Evolutionary conservation across 1,140 invertebrate species (phyloP).

Genomic region (Bradynema listronoti): DNA sequence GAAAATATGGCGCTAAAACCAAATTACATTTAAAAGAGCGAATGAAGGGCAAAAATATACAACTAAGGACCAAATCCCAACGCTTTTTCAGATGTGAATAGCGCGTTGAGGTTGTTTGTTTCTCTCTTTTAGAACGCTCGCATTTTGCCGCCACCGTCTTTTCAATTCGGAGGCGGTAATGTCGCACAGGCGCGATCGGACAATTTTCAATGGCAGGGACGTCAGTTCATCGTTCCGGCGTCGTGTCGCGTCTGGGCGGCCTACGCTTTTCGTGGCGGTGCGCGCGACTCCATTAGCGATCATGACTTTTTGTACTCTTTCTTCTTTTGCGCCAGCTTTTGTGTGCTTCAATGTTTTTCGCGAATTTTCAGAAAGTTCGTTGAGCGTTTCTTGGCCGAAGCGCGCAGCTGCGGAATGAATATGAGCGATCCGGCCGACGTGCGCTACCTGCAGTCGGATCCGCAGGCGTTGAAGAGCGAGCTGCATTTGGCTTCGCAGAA

Average conservation of each 20-base stretch:
- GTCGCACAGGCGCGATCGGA: background rate
- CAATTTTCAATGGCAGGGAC: constrained; percentile 5
- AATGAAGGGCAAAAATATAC: no score
- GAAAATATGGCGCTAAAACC: no score
- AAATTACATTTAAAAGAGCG: no score
- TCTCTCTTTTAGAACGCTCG: constrained; percentile 4
- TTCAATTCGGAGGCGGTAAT: background rate
- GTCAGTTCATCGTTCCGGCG: background rate
- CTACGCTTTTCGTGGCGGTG: background rate
- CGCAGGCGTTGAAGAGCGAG: background rate
- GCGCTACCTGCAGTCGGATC: no score
- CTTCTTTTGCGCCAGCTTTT: background rate
- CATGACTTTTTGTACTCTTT: constrained; percentile 8
- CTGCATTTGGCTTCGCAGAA: background rate
- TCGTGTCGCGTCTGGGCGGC: background rate
- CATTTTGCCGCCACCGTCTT: constrained; percentile 1
- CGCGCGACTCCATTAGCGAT: background rate
- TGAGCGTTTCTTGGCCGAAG: background rate
- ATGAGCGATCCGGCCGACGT: background rate
- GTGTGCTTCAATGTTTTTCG: background rate
- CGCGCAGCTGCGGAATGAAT: background rate
- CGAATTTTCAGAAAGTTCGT: background rate
- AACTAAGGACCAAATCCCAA: no score
- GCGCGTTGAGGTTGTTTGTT: no score
- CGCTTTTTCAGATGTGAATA: no score